A percentile compares a stretch with the other conserved stretches of the same genome.
These are phyloP conservation scores for Entomyzon cyanotis DNA, from an alignment of 2,113 vertebrate genomes.

Conservation along the genomic window DNA sequence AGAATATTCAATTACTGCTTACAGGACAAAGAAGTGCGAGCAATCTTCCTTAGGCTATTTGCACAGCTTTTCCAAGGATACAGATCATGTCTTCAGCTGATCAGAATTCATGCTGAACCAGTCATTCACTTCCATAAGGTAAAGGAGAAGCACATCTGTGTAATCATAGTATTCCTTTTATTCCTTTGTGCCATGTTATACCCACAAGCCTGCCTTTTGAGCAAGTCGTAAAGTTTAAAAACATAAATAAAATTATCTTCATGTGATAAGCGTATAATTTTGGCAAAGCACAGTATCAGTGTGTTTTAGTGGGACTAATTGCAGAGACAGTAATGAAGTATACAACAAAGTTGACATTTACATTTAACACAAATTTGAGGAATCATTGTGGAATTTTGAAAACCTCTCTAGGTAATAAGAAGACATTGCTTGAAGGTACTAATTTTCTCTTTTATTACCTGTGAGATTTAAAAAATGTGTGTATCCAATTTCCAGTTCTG, in stretches of 20 bases:
- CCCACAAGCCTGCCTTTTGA: background rate
- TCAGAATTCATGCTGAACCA: conserved; percentile 95
- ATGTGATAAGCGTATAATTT: background rate
- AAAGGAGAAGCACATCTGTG: background rate
- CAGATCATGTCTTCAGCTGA: conserved; percentile 96
- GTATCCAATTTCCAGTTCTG: background rate
- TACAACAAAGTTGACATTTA: background rate
- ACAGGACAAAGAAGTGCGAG: conserved; percentile 96
- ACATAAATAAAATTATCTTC: background rate
- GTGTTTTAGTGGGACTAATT: background rate
- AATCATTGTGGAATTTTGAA: background rate
- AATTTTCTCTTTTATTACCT: background rate
- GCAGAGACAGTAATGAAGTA: background rate
- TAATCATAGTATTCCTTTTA: background rate
- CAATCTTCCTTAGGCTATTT: conserved; percentile 96
- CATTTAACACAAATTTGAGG: background rate
- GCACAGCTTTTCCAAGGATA: conserved; percentile 99
- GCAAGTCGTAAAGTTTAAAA: background rate
- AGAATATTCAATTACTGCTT: background rate
- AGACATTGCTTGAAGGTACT: background rate
- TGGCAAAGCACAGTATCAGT: rapidly evolving
- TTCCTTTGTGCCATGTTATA: background rate
- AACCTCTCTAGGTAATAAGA: background rate
- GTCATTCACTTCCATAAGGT: conserved; percentile 99
- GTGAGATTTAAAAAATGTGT: background rate